Base-by-base conservation (phyloP, 2,797 vertebrate species). In the Prunella strophiata region DNA sequence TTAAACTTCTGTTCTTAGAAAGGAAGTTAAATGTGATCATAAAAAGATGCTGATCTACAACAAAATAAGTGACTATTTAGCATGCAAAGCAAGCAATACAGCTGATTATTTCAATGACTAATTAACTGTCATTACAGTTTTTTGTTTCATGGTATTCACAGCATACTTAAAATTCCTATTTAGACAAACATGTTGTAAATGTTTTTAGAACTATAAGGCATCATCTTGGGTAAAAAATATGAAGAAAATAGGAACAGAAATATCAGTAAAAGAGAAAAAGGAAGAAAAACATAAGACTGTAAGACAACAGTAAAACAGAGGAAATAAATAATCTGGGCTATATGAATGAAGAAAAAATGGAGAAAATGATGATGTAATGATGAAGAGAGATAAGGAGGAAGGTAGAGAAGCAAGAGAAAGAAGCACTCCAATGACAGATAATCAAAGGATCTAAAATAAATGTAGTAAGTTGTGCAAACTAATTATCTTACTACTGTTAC, bases 81-180 rank as follows among this genome's bases (percentile, higher is more conserved):
- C n/a, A 94, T 91, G 80, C 78, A 62, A 82, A 86, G 18, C n/a
- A 79, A 93, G 84, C 74, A 85, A 55, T 71, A 54, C 54, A 77
- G 63, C 4, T 91, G 93, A 83, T 94, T 79, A 91, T 63, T 74
- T 90, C 76, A 91, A 89, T 88, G 72, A 70, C 70, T 94, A 88
- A 95, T 94, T 88, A 90, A 73, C 88, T 88, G 70, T 75, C 70
- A 94, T 88, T 85, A n/a, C 42, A 75, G 40, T 2, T 57, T 70
- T 84, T 94, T 96, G 47, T 91, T 94, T 75, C 79, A 61, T 17
- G 27, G 54, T 67, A 91, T 87, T 95, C 70, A 86, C 88, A 85
- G 63, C 55, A 62, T 47, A 54, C 36, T 90, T 66, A 68, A 1
- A 83, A 90, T 65, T 80, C 48, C 32, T 91, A 48, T 83, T 95